Conservation (phyloP, 2,888 invertebrate species). For the Dicycla oo region DNA sequence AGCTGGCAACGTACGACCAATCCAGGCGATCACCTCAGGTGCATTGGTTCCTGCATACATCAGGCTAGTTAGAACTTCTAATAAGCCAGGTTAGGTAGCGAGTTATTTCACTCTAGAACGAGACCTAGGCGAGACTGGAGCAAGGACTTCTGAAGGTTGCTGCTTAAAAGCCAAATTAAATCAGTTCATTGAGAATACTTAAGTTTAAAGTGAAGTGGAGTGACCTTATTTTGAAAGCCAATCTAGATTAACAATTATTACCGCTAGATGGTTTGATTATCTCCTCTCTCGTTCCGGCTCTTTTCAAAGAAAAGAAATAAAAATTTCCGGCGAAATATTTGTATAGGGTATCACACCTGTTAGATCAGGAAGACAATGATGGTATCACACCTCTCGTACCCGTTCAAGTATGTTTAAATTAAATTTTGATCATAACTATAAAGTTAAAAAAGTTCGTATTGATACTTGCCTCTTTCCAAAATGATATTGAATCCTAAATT, state of each 20-base stretch:
- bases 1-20: conserved; percentile 16
- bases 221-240: not conserved
- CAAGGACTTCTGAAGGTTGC: not conserved
- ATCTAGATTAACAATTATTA: conserved; percentile 6
- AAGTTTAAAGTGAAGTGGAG: not conserved
- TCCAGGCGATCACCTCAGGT: conserved; percentile 32
- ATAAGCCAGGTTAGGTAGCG: not conserved
- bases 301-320: not conserved
- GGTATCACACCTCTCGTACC: too few species aligned
- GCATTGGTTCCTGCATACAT: conserved; percentile 20
- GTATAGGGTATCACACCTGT: not conserved
- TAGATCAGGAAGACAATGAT: too few species aligned
- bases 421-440: not conserved
- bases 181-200: not conserved
- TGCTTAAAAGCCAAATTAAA: not conserved
- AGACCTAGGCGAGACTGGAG: not conserved
- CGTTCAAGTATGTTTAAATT: not conserved
- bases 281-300: not conserved
- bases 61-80: not conserved
- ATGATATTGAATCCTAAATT: conserved; percentile 40
- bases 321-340: too few species aligned
- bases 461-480: conserved; percentile 49
- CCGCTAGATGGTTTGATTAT: not conserved
- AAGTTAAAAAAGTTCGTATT: not conserved
- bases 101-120: not conserved